Evolutionary conservation across 2,113 vertebrate genomes (phyloP).

Genomic region (Ranitomeya variabilis): DNA sequence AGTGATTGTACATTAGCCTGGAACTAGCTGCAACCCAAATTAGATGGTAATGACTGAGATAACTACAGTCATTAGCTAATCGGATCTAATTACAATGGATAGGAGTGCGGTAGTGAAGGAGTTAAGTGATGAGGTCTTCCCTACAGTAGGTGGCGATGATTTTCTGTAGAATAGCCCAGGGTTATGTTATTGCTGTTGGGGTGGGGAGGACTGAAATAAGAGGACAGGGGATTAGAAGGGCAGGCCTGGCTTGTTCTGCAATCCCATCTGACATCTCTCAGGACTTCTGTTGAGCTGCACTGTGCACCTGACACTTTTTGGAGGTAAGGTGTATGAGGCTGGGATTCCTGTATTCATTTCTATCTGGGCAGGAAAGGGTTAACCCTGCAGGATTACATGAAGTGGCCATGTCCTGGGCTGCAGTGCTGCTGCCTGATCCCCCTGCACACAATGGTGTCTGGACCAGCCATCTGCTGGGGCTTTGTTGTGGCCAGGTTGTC

Average conservation of each 20-base stretch:
- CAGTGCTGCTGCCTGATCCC: neutral
- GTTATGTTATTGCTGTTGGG: neutral
- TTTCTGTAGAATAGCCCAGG: neutral
- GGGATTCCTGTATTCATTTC: neutral
- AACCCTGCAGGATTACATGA: neutral
- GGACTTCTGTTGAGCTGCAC: neutral
- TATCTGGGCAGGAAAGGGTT: neutral
- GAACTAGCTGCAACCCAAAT: neutral
- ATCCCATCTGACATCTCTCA: neutral
- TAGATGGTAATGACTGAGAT: constrained; percentile 4
- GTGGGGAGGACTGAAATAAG: neutral
- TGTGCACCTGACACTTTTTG: constrained; percentile 10
- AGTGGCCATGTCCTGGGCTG: neutral
- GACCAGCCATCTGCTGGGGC: constrained; percentile 8
- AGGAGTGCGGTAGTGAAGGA: neutral
- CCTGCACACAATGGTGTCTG: neutral
- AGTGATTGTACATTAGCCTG: neutral
- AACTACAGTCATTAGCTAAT: constrained; percentile 20
- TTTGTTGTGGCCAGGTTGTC: constrained; percentile 53
- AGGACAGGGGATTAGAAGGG: neutral
- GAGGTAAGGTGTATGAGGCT: neutral
- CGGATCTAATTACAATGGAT: neutral
- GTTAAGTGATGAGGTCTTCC: constrained; percentile 44
- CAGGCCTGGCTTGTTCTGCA: neutral
- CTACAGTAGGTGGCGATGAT: constrained; percentile 49